Conservation (phyloP, 2,888 invertebrate genomes). For the Tetanocera ferruginea region DNA sequence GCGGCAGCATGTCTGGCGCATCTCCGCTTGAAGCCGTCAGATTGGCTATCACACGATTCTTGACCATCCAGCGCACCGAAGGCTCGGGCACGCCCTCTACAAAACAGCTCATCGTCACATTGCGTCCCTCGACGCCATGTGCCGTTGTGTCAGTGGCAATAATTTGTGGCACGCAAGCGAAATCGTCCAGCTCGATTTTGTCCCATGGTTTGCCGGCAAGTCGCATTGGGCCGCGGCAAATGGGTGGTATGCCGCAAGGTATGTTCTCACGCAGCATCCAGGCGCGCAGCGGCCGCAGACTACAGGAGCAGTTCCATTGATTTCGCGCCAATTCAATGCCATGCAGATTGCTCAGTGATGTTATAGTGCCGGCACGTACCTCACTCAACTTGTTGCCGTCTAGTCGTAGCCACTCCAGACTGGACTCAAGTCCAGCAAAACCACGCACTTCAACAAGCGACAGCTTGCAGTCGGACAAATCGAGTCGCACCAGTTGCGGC, state of each 20-base stretch:
- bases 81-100: slow-evolving; percentile 81
- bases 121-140: slow-evolving; percentile 79
- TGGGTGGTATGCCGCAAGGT: slow-evolving; percentile 79
- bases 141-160: slow-evolving; percentile 74
- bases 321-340: slow-evolving; percentile 84
- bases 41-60: slow-evolving; percentile 79
- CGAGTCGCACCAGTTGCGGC: slow-evolving; percentile 79
- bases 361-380: slow-evolving; percentile 77
- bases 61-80: slow-evolving; percentile 79
- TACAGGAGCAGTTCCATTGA: slow-evolving; percentile 87
- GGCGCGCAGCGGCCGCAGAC: slow-evolving; percentile 79
- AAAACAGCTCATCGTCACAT: slow-evolving; percentile 80
- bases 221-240: slow-evolving; percentile 78
- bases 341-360: slow-evolving; percentile 78
- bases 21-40: slow-evolving; percentile 67
- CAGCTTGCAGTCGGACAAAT: slow-evolving; percentile 81
- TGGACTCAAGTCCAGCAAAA: slow-evolving; percentile 80
- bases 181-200: slow-evolving; percentile 82
- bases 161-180: slow-evolving; percentile 83
- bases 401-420: slow-evolving; percentile 82
- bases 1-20: slow-evolving; percentile 56
- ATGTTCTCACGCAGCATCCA: slow-evolving; percentile 86
- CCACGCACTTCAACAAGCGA: slow-evolving; percentile 78
- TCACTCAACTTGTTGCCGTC: slow-evolving; percentile 81
- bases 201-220: slow-evolving; percentile 80